A percentile compares a stretch with the other conserved stretches of the same genome.
Conservation (phyloP, 2,113 vertebrate genomes). For the Xenus cinereus region DNA sequence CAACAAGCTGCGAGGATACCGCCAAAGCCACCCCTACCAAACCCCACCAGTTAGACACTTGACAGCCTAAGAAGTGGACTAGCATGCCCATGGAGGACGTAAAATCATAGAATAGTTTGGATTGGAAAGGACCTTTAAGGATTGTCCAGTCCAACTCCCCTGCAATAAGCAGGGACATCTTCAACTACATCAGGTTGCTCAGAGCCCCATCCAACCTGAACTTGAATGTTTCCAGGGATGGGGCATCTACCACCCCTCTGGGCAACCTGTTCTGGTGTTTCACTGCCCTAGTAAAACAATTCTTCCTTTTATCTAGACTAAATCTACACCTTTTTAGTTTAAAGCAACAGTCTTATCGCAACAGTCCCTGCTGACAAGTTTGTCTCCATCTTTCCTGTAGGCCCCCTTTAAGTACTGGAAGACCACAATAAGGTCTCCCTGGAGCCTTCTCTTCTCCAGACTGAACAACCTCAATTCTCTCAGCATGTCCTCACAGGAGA, state of each 20-base stretch:
- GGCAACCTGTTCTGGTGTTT: not conserved
- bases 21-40: not conserved
- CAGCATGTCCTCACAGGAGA: not conserved
- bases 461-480: not conserved
- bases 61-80: not conserved
- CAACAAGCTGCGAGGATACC: not conserved
- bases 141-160: not conserved
- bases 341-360: not conserved
- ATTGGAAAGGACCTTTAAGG: not conserved
- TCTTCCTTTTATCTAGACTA: not conserved
- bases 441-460: not conserved
- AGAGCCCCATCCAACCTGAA: not conserved
- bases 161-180: not conserved
- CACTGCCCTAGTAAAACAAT: not conserved
- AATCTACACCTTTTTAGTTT: not conserved
- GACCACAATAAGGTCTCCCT: not conserved
- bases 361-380: not conserved
- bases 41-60: fast-evolving
- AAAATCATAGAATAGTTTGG: not conserved
- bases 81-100: not conserved
- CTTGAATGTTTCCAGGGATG: not conserved
- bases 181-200: not conserved
- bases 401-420: not conserved
- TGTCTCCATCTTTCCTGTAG: not conserved
- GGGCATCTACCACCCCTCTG: not conserved